Base-by-base conservation (phyloP, 2,888 invertebrate species). In the Clepsis dumicolana region DNA sequence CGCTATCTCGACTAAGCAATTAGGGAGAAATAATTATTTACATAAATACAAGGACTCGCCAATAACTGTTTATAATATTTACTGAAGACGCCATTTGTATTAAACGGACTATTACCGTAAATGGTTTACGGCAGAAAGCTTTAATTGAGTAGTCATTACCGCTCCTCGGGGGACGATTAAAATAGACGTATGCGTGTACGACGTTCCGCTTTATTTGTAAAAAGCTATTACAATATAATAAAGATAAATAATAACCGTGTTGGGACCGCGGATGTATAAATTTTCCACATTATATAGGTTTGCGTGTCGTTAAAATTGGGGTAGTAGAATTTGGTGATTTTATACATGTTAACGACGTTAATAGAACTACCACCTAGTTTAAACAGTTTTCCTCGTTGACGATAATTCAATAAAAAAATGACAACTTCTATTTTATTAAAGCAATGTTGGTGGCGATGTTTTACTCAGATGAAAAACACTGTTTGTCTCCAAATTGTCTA, bases 11-110 rank as follows among this genome's bases (percentile, higher is more conserved):
- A 80, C 77, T 80, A 78, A 84, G 86, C 91, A 92, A 92, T 93
- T 91, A 93, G 77, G 85, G 83, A 73, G 80, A 86, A 90, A 89
- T 93, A 90, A 91, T 92, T 92, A 87, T 88, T 89, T 87, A 84
- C 84, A 85, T 89, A 89, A 87, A 86, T 89, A 90, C 82, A 75
- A 76, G 77, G 81, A 85, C 86, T 86, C 80, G 74, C 85, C 85
- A 81, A 88, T 89, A 87, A 86, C 81, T 78, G 83, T 84, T 82
- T 75, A 82, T 85, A 84, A 87, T 87, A 88, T 88, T 89, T 85
- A 86, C 82, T 79, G 78, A 73, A 84, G 86, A 87, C 82, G 82
- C 81, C 82, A 82, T 84, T 86, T 80, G 80, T 82, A 84, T 84
- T 85, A 87, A 87, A 83, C 83, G 85, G 87, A 80, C 87, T 83